Percentiles rank a stretch among this genome's conserved stretches.
phyloP scores from a whole-genome alignment of 2,888 invertebrate species.

The Dicroscelio sp. region DNA sequence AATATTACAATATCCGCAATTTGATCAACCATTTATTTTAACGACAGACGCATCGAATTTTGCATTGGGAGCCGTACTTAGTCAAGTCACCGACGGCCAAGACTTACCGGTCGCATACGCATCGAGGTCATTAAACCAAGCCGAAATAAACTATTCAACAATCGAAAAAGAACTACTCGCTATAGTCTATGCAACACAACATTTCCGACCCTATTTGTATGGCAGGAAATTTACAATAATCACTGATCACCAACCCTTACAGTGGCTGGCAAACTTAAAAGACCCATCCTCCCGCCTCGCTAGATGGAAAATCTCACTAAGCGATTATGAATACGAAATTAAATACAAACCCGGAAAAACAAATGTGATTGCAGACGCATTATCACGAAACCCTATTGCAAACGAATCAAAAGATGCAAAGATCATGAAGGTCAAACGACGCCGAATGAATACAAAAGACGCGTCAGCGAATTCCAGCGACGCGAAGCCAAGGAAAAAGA shows the following conservation, averaged over 20 bases:
- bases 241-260: constrained; percentile 50
- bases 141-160: constrained; percentile 55
- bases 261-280: constrained; percentile 19
- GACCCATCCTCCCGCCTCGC: constrained; percentile 4
- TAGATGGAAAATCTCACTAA: not conserved
- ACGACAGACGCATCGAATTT: constrained; percentile 58
- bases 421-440: not conserved
- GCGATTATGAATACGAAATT: not conserved
- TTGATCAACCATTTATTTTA: constrained; percentile 34
- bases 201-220: constrained; percentile 61
- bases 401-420: no score
- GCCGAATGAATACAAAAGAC: not conserved
- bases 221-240: constrained; percentile 36
- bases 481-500: not conserved
- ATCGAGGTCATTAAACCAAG: constrained; percentile 17
- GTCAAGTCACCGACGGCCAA: constrained; percentile 35
- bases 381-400: constrained; percentile 43
- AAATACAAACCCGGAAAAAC: not conserved
- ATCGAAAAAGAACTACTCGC: constrained; percentile 51
- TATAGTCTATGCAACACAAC: constrained; percentile 10
- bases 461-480: not conserved
- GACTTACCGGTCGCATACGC: constrained; percentile 51
- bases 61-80: constrained; percentile 42
- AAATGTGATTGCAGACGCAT: constrained; percentile 1
- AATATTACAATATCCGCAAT: constrained; percentile 56